Percentiles rank a stretch among this genome's conserved stretches.
phyloP scores from a whole-genome alignment of 2,113 vertebrate species.

The Bambusicola thoracicus region DNA sequence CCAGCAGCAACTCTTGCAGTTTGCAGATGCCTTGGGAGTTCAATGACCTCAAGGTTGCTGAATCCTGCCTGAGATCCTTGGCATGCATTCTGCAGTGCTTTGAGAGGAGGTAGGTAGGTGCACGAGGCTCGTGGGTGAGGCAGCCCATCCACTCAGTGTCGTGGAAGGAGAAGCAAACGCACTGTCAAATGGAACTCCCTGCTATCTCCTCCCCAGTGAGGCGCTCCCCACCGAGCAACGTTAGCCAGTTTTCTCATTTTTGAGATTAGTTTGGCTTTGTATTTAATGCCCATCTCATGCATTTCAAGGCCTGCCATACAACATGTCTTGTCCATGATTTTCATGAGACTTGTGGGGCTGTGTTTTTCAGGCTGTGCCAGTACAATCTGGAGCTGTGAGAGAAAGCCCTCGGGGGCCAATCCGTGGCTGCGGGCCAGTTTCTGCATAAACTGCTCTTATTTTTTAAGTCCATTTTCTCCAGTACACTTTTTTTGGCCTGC shows the following conservation, averaged over 20 bases:
- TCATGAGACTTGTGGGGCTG: background rate
- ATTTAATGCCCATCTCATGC: background rate
- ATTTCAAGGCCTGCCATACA: background rate
- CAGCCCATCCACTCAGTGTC: background rate
- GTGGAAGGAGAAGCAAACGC: background rate
- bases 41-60: conserved; percentile 64
- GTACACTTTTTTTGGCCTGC: conserved; percentile 66
- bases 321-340: background rate
- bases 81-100: conserved; percentile 16
- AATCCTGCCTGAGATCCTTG: conserved; percentile 35
- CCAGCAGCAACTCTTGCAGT: conserved; percentile 26
- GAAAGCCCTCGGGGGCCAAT: conserved; percentile 57
- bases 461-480: conserved; percentile 70
- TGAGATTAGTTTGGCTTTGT: background rate
- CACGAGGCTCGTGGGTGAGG: background rate
- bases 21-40: conserved; percentile 74
- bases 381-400: conserved; percentile 60
- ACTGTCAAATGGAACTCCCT: background rate
- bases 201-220: background rate
- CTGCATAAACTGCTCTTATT: conserved; percentile 73
- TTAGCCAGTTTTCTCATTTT: background rate
- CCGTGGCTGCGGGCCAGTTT: conserved; percentile 64
- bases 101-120: background rate
- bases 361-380: background rate
- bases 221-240: background rate